These are phyloP conservation scores for Linurgus olivaceus DNA, from an alignment of 2,797 vertebrate genomes.

Conservation along the genomic window DNA sequence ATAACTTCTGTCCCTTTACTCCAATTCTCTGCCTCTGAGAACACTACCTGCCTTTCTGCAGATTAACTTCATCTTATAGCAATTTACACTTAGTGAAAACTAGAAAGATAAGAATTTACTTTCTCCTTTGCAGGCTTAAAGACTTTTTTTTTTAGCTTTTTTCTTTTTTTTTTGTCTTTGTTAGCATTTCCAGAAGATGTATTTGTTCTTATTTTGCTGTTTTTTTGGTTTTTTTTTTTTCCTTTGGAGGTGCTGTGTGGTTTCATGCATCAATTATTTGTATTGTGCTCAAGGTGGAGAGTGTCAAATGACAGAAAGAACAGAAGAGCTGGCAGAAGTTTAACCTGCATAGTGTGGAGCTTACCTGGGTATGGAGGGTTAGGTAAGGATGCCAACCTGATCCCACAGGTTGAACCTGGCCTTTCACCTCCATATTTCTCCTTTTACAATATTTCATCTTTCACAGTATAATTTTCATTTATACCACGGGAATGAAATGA, in stretches of 20 bases:
- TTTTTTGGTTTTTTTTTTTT: neutral
- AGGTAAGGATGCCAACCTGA: neutral
- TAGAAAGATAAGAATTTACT: neutral
- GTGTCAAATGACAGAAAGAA: neutral
- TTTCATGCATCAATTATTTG: constrained; percentile 47
- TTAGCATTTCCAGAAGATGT: neutral
- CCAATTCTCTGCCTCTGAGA: neutral
- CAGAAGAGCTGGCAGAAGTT: neutral
- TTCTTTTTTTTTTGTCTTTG: neutral
- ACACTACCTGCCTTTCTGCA: neutral
- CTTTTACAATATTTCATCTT: neutral
- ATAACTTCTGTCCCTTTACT: neutral
- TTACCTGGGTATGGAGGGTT: neutral
- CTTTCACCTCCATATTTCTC: neutral
- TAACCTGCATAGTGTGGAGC: neutral
- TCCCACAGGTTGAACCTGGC: neutral
- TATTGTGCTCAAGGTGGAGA: neutral
- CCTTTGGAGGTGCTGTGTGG: neutral
- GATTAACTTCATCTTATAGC: neutral
- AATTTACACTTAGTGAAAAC: neutral
- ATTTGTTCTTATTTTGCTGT: neutral
- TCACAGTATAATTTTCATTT: neutral
- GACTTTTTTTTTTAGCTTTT: neutral
- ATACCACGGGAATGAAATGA: neutral
- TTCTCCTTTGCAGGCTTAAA: neutral